Evolutionary conservation across 2,888 invertebrate genomes (phyloP).

Genomic region (Lymantria dispar): DNA sequence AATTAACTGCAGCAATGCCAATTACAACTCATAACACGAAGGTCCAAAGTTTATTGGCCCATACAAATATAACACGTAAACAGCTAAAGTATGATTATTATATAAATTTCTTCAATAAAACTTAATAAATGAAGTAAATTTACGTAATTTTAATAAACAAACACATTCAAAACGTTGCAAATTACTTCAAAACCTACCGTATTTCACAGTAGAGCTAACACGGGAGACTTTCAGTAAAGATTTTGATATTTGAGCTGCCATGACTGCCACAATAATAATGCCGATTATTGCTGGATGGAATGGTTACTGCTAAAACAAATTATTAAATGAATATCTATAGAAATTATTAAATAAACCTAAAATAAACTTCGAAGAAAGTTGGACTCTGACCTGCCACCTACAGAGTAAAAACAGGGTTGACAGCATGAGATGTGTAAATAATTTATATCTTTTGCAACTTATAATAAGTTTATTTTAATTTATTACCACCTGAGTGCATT

Average conservation of each 20-base stretch:
- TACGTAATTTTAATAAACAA: background rate
- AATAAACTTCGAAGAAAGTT: slow-evolving; percentile 56
- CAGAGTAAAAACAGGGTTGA: slow-evolving; percentile 25
- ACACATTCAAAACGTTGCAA: background rate
- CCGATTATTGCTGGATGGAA: slow-evolving; percentile 31
- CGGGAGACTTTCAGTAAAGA: slow-evolving; percentile 63
- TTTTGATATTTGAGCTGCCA: slow-evolving; percentile 76
- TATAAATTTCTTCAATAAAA: background rate
- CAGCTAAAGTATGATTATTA: background rate
- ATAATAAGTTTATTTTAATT: too few species aligned
- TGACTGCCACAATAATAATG: slow-evolving; percentile 39
- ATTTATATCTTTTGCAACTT: too few species aligned
- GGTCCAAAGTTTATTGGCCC: slow-evolving; percentile 60
- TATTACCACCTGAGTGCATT: too few species aligned
- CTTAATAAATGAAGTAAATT: background rate
- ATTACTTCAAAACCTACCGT: slow-evolving; percentile 50
- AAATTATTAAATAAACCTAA: slow-evolving; percentile 44
- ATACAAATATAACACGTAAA: slow-evolving; percentile 8
- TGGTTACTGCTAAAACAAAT: slow-evolving; percentile 40
- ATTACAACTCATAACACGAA: slow-evolving; percentile 31
- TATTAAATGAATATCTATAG: slow-evolving; percentile 29
- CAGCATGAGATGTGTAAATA: background rate
- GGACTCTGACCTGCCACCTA: slow-evolving; percentile 71
- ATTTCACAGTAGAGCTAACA: slow-evolving; percentile 64
- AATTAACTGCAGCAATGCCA: slow-evolving; percentile 50